Base-by-base conservation (phyloP, 2,888 invertebrate species). In the Agriopis aurantiaria region DNA sequence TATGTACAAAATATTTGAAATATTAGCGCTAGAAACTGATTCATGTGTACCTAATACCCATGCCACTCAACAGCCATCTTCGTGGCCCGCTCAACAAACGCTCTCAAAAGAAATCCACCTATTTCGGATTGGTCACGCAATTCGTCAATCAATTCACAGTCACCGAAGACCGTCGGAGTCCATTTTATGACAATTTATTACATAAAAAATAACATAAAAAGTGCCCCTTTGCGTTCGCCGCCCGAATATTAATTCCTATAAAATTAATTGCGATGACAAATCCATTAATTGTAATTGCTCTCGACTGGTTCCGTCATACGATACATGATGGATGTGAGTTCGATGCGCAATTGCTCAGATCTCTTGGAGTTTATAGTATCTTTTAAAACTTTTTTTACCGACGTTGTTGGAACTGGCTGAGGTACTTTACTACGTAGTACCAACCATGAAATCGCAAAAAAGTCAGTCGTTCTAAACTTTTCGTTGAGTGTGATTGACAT, bases 231-330 rank as follows among this genome's bases (percentile, higher is more conserved):
- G 84, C 88, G 87, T 81, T 88, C 85, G 91, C 92, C 93, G 93
- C 91, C 88, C 89, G 92, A 88, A 87, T 91, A 92, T 92, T 93
- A 90, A 92, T 93, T 92, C 90, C 92, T 89, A 91, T 91, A 90
- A 91, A 93, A 92, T 92, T 93, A 93, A 93, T 94, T 91, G 91
- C 92, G 91, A 92, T 92, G 93, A 93, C 93, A 94, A 93, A 93
- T 92, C 90, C 91, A 92, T 93, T 93, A 91, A 91, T 91, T 90
- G 84, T 84, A 88, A 92, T 91, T 85, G 91, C 88, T 86, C 82
- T 83, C 82, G 87, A 88, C 89, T 84, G 86, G 87, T 88, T 88
- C 82, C 79, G 77, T 84, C 82, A 78, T 81, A 75, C 64, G 61
- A 78, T 80, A 11, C 11, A 75, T 59, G 78, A 75, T 78, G 79